phyloP scores from a whole-genome alignment of 2,888 invertebrate genomes.

The Clepsis dumicolana region DNA sequence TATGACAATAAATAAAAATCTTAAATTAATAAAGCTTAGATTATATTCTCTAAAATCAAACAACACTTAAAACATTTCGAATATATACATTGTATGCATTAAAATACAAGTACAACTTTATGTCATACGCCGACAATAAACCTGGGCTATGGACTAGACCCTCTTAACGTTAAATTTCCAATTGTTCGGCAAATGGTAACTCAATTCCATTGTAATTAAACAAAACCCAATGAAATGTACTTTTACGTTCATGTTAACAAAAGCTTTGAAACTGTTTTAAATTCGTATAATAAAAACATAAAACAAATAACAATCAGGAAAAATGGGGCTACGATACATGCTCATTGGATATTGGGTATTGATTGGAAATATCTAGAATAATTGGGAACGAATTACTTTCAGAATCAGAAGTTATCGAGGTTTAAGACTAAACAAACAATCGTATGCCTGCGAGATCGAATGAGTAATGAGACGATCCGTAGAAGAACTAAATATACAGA shows the following conservation, averaged over 20 bases:
- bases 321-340: constrained; percentile 6
- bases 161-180: background rate
- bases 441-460: no score
- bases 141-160: background rate
- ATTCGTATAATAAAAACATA: constrained; percentile 14
- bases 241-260: constrained; percentile 4
- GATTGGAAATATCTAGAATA: constrained; percentile 16
- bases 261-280: constrained; percentile 4
- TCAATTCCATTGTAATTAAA: constrained; percentile 1
- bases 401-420: background rate
- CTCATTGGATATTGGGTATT: constrained; percentile 26
- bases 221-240: constrained; percentile 3
- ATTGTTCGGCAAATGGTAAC: background rate
- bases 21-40: no score
- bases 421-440: background rate
- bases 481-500: no score
- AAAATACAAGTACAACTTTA: no score
- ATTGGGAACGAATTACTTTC: background rate
- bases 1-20: no score
- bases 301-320: constrained; percentile 19
- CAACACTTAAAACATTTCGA: no score
- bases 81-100: no score
- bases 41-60: no score
- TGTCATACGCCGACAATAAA: no score
- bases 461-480: no score